phyloP scores from a whole-genome alignment of 2,888 invertebrate species.

The Eupithecia centaureata region DNA sequence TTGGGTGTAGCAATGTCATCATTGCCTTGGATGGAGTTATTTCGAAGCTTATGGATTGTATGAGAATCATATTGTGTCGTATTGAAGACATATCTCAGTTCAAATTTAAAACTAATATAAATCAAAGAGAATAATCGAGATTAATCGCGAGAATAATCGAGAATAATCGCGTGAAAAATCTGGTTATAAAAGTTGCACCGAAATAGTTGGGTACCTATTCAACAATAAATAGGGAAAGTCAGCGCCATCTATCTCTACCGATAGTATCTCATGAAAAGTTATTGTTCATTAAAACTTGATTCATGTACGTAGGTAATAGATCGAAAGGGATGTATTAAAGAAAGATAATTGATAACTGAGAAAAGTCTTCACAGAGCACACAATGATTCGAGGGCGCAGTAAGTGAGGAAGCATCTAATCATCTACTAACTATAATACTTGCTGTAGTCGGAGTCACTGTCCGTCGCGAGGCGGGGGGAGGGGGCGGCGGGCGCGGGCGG shows the following conservation, averaged over 20 bases:
- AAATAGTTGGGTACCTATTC: background rate
- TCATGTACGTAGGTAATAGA: background rate
- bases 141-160: too few relatives aligned
- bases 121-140: too few relatives aligned
- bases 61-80: slow-evolving; percentile 4
- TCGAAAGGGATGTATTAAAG: background rate
- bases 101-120: background rate
- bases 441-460: slow-evolving; percentile 82
- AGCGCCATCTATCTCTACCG: background rate
- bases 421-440: slow-evolving; percentile 83
- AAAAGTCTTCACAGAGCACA: slow-evolving; percentile 5
- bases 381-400: slow-evolving; percentile 42
- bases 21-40: slow-evolving; percentile 16
- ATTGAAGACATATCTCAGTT: slow-evolving; percentile 11
- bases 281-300: background rate
- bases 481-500: slow-evolving; percentile 44
- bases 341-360: background rate
- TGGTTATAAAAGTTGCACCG: background rate
- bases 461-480: slow-evolving; percentile 51
- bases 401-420: slow-evolving; percentile 74
- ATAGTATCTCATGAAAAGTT: background rate
- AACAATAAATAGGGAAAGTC: background rate
- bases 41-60: slow-evolving; percentile 27
- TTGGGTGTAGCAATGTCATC: slow-evolving; percentile 9
- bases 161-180: too few relatives aligned